These are phyloP conservation scores for Sorex fumeus DNA, from an alignment of 2,113 vertebrate genomes.

Conservation along the genomic window DNA sequence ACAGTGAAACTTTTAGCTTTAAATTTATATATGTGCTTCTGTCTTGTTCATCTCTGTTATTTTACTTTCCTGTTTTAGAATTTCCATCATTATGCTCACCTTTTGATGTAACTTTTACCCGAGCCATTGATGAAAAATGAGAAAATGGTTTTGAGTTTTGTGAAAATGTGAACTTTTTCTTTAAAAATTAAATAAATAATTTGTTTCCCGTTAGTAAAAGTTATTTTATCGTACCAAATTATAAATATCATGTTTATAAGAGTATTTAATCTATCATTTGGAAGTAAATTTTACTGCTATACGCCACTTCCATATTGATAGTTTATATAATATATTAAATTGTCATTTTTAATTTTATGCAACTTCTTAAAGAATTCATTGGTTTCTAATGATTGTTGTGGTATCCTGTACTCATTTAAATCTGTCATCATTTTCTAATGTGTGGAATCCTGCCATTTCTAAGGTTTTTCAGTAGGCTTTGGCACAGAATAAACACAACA, in stretches of 20 bases:
- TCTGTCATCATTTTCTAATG: neutral
- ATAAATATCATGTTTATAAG: constrained; percentile 58
- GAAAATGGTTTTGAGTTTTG: neutral
- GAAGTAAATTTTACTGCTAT: neutral
- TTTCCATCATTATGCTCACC: neutral
- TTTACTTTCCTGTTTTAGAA: constrained; percentile 37
- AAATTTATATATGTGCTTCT: neutral
- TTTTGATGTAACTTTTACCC: constrained; percentile 20
- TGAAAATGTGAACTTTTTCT: constrained; percentile 38
- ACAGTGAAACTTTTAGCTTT: neutral
- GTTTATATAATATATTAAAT: neutral
- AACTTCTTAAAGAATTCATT: constrained; percentile 20
- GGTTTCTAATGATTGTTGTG: neutral
- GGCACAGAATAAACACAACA: neutral
- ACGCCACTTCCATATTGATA: constrained; percentile 68
- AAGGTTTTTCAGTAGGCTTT: neutral
- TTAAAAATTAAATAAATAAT: constrained; percentile 29
- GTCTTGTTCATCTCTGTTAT: neutral
- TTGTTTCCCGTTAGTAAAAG: constrained; percentile 37
- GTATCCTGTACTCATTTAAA: neutral
- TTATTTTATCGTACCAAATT: neutral
- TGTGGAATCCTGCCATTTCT: constrained; percentile 13
- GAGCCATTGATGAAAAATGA: constrained; percentile 14
- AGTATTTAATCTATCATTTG: constrained; percentile 34
- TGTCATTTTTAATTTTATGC: constrained; percentile 46